Evolutionary conservation across 2,113 vertebrate species (phyloP), one percentile per base, ranked within the genome.

Genomic region (Silurus meridionalis): DNA sequence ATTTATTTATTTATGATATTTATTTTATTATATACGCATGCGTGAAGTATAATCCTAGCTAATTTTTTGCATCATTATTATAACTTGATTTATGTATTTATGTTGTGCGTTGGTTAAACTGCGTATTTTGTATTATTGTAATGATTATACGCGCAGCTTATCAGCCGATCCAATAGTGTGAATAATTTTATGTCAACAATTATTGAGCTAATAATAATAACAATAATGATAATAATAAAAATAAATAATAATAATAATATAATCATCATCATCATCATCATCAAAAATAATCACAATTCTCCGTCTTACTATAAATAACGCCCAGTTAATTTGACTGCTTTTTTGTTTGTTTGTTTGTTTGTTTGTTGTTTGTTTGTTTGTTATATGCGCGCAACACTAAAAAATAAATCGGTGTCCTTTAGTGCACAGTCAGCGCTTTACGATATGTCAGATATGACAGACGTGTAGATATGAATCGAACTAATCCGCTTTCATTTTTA

Each of bases 181-280:
- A 21, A 9, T 6, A 53, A 75, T 48, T 37, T 7, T 37, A 37
- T 8, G 46, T 48, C 46, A 72, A 48, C 13, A 57, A 57, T 37
- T 37, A 37, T 37, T 37, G 37, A 37, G 37, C 37, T 37, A 57
- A 57, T 57, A 57, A 6, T 57, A 57, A 57, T 13, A 57, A 57
- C 4, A 6, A 57, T 13, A 57, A 57, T 13, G 3, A 57, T 13
- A 57, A 57, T 57, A 57, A 57, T 57, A 57, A 5, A 9, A 57
- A 57, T 57, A 57, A 37, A 37, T 37, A 37, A 37, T 37, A 37
- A 37, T 37, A 57, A 37, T 37, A 37, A 69, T 67, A 23, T 53
- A 75, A 52, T 53, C 52, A 77, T n/a, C 14, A 77, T 25, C n/a
- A 77, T 52, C n/a, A 77, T 77, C 13, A 77, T 53, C 23, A 77